A percentile compares a stretch with the other conserved stretches of the same genome.
phyloP scores from a whole-genome alignment of 2,888 invertebrate genomes.

The Cremastobaeus sp. region DNA sequence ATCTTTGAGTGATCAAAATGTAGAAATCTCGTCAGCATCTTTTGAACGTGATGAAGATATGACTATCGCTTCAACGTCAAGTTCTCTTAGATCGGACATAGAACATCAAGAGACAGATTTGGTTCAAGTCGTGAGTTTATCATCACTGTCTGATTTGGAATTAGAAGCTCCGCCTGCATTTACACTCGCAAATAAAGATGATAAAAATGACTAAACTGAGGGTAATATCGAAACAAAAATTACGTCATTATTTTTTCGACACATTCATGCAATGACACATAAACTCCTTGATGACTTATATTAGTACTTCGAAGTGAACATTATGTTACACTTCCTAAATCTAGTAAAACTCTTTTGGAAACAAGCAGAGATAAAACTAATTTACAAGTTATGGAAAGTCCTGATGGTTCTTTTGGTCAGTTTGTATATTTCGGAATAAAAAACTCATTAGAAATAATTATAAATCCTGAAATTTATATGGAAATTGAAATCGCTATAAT shows the following conservation, averaged over 20 bases:
- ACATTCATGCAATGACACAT: conserved; percentile 2
- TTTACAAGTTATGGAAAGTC: conserved; percentile 4
- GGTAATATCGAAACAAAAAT: conserved; percentile 10
- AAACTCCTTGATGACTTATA: conserved; percentile 15
- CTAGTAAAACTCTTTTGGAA: conserved; percentile 8
- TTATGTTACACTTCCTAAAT: conserved; percentile 9
- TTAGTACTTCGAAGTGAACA: no score
- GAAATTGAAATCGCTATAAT: conserved; percentile 38
- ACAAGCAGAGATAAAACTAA: conserved; percentile 6
- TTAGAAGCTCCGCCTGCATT: not conserved
- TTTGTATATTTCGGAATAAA: conserved; percentile 31
- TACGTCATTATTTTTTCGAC: no score
- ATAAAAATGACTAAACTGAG: no score
- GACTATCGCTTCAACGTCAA: no score
- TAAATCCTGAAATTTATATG: conserved; percentile 22
- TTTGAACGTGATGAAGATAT: no score
- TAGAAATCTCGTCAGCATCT: no score
- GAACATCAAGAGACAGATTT: not conserved
- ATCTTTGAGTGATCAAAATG: no score
- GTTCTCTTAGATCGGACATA: no score
- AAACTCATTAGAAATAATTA: conserved; percentile 16
- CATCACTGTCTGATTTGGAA: not conserved
- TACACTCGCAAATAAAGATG: no score
- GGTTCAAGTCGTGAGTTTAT: not conserved
- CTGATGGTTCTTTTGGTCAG: conserved; percentile 1